Conservation (phyloP, 2,888 invertebrate genomes). For the Zygaena filipendulae region DNA sequence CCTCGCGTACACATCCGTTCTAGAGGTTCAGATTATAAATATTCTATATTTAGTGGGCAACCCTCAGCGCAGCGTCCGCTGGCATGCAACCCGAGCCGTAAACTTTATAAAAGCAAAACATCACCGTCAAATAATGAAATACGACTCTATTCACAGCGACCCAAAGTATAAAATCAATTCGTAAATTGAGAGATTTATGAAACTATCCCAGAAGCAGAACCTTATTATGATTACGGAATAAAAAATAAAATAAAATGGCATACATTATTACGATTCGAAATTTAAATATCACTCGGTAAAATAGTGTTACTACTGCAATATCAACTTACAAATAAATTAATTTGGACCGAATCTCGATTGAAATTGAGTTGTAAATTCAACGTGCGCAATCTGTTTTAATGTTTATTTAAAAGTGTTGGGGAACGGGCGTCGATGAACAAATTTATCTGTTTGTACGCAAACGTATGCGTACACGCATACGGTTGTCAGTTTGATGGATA, state of each 20-base stretch:
- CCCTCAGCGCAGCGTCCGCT: conserved; percentile 36
- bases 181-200: conserved; percentile 20
- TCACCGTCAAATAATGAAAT: conserved; percentile 11
- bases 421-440: conserved; percentile 28
- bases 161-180: conserved; percentile 18
- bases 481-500: conserved; percentile 27
- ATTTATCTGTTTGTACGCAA: conserved; percentile 31
- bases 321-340: neutral
- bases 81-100: conserved; percentile 24
- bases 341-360: conserved; percentile 1
- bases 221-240: conserved; percentile 28
- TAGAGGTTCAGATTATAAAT: too few relatives aligned
- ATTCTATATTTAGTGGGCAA: too few relatives aligned
- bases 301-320: conserved; percentile 22
- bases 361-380: conserved; percentile 11
- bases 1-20: conserved; percentile 37
- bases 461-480: conserved; percentile 25
- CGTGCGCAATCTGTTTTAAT: too few relatives aligned
- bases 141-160: conserved; percentile 15
- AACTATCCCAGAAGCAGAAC: conserved; percentile 32
- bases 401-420: conserved; percentile 24
- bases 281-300: conserved; percentile 35
- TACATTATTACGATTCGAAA: conserved; percentile 30
- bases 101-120: conserved; percentile 26
- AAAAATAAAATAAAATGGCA: conserved; percentile 35